Evolutionary conservation across 2,113 vertebrate species (phyloP).

Genomic region (Notiomystis cincta): DNA sequence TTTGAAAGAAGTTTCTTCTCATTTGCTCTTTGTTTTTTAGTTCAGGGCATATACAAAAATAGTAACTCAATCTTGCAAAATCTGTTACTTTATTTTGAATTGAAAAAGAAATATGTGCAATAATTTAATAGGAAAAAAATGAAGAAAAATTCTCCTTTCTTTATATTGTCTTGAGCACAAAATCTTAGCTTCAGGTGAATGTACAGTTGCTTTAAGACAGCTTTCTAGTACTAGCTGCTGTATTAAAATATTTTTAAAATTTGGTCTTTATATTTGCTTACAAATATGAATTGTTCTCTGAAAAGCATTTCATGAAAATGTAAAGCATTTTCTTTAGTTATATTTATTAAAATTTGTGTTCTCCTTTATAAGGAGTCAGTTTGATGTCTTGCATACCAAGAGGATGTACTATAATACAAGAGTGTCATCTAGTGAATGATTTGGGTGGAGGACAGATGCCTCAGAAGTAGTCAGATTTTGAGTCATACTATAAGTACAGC

Average conservation of each 20-base stretch:
- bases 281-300: not conserved
- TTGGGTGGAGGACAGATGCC: not conserved
- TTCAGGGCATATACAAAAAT: not conserved
- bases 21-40: not conserved
- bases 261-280: not conserved
- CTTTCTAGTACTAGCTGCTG: not conserved
- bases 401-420: not conserved
- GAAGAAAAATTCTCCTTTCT: not conserved
- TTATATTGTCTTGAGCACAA: not conserved
- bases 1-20: not conserved
- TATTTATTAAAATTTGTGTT: not conserved
- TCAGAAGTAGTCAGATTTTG: not conserved
- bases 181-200: not conserved
- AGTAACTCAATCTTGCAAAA: not conserved
- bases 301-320: not conserved
- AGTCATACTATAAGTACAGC: not conserved
- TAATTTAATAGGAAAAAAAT: not conserved
- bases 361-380: not conserved
- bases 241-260: not conserved
- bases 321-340: not conserved
- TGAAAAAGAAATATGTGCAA: not conserved
- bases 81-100: not conserved
- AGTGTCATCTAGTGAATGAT: conserved; percentile 71
- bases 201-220: not conserved
- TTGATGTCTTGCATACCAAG: not conserved